Evolutionary conservation across 2,888 invertebrate genomes (phyloP).

Genomic region (Ophion slaviceki): DNA sequence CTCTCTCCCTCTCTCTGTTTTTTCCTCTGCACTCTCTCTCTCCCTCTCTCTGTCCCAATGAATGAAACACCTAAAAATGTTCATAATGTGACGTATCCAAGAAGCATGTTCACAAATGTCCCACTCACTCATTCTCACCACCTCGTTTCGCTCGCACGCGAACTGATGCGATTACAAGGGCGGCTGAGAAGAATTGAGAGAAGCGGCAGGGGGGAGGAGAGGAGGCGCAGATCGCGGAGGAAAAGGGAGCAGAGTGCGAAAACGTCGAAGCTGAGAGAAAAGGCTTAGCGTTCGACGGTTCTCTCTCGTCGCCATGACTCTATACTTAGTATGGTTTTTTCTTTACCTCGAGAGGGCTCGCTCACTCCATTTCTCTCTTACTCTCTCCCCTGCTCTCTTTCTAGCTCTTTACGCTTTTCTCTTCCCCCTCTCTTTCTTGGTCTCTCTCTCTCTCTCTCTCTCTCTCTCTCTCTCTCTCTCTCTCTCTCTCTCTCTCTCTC

Average conservation of each 20-base stretch:
- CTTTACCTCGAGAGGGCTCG: conserved; percentile 35
- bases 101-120: conserved; percentile 5
- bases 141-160: conserved; percentile 40
- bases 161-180: conserved; percentile 57
- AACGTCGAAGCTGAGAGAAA: conserved; percentile 53
- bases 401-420: conserved; percentile 21
- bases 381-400: conserved; percentile 3
- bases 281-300: conserved; percentile 29
- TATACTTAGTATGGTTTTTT: conserved; percentile 61
- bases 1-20: conserved; percentile 28
- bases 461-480: conserved; percentile 27
- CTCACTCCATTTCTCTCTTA: conserved; percentile 4
- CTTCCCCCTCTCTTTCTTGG: conserved; percentile 9
- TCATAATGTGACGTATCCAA: neutral
- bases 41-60: neutral
- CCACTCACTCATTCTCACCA: conserved; percentile 16
- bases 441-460: conserved; percentile 56
- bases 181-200: neutral
- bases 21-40: conserved; percentile 15
- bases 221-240: conserved; percentile 7
- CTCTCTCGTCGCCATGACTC: conserved; percentile 52
- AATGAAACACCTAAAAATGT: neutral
- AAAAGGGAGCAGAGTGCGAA: conserved; percentile 42
- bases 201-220: neutral
- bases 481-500: conserved; percentile 23